phyloP scores from a whole-genome alignment of 1,140 invertebrate species.

The Acromyrmex echinatior region DNA sequence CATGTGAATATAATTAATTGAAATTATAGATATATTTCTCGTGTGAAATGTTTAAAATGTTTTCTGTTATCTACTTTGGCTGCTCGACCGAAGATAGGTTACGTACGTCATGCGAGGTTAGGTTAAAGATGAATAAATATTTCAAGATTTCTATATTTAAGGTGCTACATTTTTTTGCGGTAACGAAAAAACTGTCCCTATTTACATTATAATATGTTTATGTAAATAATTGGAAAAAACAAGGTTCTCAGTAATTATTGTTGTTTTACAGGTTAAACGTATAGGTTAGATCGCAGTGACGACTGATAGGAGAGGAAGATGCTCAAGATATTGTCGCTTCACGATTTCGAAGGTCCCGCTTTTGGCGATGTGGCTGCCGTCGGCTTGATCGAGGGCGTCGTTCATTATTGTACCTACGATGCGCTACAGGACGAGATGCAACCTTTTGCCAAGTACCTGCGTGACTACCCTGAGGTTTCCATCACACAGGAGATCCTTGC shows the following conservation, averaged over 20 bases:
- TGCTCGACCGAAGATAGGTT: not conserved
- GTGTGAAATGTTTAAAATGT: not conserved
- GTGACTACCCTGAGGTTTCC: conserved; percentile 79
- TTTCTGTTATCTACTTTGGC: not conserved
- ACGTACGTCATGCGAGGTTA: not conserved
- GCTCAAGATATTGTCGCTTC: conserved; percentile 80
- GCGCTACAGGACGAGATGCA: conserved; percentile 80
- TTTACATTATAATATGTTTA: not conserved
- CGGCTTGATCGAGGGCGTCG: conserved; percentile 69
- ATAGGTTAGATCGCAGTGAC: conserved; percentile 56
- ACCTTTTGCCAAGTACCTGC: conserved; percentile 78
- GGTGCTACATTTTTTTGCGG: too few species aligned
- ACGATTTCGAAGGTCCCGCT: conserved; percentile 78
- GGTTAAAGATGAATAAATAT: not conserved
- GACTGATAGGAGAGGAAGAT: conserved; percentile 65
- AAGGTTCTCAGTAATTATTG: not conserved
- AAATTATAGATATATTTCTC: not conserved
- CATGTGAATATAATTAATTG: not conserved
- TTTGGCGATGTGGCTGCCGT: conserved; percentile 75
- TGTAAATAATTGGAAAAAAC: not conserved
- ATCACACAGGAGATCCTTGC: conserved; percentile 83
- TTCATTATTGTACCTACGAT: conserved; percentile 76
- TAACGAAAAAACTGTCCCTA: not conserved
- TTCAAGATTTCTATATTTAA: not conserved
- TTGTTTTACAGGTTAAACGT: not conserved